Evolutionary conservation across 2,113 vertebrate genomes (phyloP).

Genomic region (Cyprinus carpio): DNA sequence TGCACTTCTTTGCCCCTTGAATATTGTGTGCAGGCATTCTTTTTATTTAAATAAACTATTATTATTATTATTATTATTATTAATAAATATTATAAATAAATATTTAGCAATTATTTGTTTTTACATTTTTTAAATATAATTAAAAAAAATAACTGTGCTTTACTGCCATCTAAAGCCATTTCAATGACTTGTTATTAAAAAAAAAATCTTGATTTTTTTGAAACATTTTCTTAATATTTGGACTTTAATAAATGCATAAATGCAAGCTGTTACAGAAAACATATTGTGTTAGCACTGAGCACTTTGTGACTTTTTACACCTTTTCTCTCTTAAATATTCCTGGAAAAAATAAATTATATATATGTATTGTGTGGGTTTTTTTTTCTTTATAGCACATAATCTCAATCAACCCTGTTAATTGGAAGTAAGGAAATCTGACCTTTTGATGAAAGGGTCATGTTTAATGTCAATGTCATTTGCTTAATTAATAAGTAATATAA

Average conservation of each 20-base stretch:
- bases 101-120: neutral
- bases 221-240: neutral
- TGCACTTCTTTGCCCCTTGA: no score
- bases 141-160: neutral
- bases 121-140: no score
- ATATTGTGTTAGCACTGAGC: no score
- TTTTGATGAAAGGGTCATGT: neutral
- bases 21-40: no score
- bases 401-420: neutral
- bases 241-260: neutral
- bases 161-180: neutral
- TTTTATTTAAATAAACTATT: no score
- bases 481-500: no score
- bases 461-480: neutral
- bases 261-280: neutral
- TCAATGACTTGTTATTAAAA: neutral
- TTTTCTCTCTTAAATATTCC: no score
- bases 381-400: neutral
- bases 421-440: neutral
- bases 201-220: neutral
- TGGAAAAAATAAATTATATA: neutral
- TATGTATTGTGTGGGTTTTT: neutral
- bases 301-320: no score
- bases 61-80: no score
- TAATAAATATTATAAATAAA: neutral